Conservation (phyloP, 2,113 vertebrate genomes). For the Erinaceus europaeus region DNA sequence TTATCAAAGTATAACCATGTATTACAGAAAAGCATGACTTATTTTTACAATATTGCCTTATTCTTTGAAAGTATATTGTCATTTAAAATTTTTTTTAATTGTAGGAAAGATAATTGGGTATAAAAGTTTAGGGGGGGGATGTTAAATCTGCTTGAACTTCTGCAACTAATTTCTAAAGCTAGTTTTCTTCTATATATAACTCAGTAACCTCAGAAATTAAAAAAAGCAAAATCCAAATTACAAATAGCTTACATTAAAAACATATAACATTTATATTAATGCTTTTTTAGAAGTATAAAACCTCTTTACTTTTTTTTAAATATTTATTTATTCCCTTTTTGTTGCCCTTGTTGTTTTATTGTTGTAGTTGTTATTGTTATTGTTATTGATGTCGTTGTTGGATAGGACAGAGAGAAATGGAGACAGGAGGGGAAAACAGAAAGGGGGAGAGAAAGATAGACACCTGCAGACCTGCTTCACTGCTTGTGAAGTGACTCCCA, state of each 20-base stretch:
- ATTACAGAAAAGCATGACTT: neutral
- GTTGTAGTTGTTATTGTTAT: too few species aligned
- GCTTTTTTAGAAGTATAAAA: too few species aligned
- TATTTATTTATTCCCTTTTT: too few species aligned
- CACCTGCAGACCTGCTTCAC: too few species aligned
- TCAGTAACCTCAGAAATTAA: neutral
- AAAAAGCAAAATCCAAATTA: too few species aligned
- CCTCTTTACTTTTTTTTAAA: too few species aligned
- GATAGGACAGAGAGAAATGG: too few species aligned
- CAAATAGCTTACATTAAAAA: neutral
- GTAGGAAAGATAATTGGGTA: neutral
- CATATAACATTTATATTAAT: neutral
- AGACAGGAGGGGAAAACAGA: too few species aligned
- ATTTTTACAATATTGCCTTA: neutral
- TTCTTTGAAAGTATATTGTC: neutral
- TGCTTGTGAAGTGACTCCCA: too few species aligned
- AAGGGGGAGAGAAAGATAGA: too few species aligned
- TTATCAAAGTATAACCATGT: neutral
- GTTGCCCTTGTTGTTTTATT: too few species aligned
- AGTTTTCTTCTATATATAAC: conserved; percentile 1
- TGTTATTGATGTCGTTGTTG: too few species aligned
- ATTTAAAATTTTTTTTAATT: neutral
- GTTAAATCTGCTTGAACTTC: neutral
- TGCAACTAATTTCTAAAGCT: conserved; percentile 20
- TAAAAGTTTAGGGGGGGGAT: conserved; percentile 22